Conservation (phyloP, 2,113 vertebrate genomes). For the Emydocephalus ijimae region DNA sequence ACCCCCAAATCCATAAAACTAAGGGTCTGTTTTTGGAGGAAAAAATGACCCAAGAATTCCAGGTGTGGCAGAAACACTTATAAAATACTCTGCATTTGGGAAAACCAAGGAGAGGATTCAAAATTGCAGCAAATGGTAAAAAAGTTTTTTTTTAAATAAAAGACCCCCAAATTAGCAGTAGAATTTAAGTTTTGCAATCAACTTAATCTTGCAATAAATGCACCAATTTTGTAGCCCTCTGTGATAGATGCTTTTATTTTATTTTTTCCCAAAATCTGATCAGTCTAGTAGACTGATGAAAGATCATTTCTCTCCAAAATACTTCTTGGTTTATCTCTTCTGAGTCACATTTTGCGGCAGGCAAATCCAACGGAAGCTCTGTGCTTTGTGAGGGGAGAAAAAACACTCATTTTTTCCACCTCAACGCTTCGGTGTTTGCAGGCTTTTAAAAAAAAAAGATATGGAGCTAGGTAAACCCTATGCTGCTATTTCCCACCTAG, state of each 20-base stretch:
- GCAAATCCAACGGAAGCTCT: neutral
- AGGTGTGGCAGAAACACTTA: neutral
- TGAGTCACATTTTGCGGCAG: neutral
- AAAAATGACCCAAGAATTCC: neutral
- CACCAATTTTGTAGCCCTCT: neutral
- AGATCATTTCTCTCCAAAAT: fast-evolving
- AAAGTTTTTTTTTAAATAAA: too few species aligned
- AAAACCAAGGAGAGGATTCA: neutral
- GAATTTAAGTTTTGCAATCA: neutral
- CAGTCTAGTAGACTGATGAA: neutral
- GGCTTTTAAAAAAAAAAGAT: neutral
- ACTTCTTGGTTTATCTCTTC: neutral
- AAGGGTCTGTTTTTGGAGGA: fast-evolving
- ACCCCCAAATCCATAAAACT: neutral
- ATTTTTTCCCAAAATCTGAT: too few species aligned
- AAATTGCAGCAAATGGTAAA: neutral
- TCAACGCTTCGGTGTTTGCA: neutral
- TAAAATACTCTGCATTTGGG: neutral
- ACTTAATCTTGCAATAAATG: neutral
- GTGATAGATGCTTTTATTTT: neutral
- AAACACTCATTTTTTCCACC: neutral
- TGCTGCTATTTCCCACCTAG: neutral
- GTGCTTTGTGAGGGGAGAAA: fast-evolving
- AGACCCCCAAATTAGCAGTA: neutral
- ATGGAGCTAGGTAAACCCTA: slow-evolving; percentile 5